Evolutionary conservation across 2,797 vertebrate species (phyloP).

Genomic region (Ctenosaura bakeri): DNA sequence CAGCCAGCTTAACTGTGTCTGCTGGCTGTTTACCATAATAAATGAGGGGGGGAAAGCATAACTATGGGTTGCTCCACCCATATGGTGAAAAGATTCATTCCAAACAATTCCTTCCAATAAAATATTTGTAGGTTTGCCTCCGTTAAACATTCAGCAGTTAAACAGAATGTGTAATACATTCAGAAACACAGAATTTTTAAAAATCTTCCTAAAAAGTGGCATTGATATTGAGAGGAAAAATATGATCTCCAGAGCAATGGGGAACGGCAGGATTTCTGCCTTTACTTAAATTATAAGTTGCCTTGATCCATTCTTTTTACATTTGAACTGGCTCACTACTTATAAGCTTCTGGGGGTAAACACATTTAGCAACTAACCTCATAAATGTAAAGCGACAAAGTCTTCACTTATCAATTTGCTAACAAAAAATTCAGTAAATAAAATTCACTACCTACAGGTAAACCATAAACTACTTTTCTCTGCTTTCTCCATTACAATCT

Average conservation of each 20-base stretch:
- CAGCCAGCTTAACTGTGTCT: no score
- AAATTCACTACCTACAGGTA: neutral
- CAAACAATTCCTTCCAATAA: no score
- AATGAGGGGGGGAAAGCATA: no score
- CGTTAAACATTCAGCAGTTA: neutral
- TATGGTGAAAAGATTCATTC: neutral
- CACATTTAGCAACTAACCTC: neutral
- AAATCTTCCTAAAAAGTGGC: neutral
- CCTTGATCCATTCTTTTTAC: neutral
- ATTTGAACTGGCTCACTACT: neutral
- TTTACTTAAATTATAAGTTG: neutral
- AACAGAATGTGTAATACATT: neutral
- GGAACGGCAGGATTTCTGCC: no score
- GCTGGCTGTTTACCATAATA: no score
- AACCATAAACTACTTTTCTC: neutral
- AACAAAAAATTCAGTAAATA: constrained; percentile 7
- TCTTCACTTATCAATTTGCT: constrained; percentile 1
- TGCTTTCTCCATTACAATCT: neutral
- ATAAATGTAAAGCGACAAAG: neutral
- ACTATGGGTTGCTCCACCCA: neutral
- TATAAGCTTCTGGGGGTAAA: neutral
- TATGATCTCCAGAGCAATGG: neutral
- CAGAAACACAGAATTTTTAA: neutral
- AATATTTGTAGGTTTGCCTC: neutral
- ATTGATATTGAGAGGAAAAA: no score